These are phyloP conservation scores for Drosophila orosa DNA, from an alignment of 1,140 invertebrate genomes.

Conservation along the genomic window DNA sequence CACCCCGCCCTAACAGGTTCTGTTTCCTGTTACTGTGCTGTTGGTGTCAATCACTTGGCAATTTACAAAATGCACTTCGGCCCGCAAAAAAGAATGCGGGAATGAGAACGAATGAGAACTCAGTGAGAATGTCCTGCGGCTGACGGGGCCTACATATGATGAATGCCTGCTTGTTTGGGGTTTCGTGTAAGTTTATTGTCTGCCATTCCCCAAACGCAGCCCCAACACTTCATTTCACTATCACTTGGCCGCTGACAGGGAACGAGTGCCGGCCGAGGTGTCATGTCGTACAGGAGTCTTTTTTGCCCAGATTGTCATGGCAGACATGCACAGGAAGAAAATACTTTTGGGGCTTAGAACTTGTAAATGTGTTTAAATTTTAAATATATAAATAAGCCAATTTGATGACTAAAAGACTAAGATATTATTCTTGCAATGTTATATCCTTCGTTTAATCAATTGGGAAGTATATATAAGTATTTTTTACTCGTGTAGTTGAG, in stretches of 20 bases:
- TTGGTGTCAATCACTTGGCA: conserved; percentile 79
- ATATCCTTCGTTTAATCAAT: not conserved
- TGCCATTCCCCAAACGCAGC: conserved; percentile 12
- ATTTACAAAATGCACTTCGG: conserved; percentile 75
- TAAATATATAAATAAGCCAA: not conserved
- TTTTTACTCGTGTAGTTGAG: not conserved
- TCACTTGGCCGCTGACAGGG: conserved; percentile 66
- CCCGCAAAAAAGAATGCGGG: conserved; percentile 23
- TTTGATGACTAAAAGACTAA: not conserved
- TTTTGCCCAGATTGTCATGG: conserved; percentile 38
- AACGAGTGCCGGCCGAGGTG: conserved; percentile 58
- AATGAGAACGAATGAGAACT: conserved; percentile 22
- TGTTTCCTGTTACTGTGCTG: conserved; percentile 17
- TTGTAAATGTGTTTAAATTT: not conserved
- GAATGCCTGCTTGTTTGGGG: conserved; percentile 51
- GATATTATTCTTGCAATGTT: too few species aligned
- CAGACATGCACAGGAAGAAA: conserved; percentile 8
- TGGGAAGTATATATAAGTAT: not conserved
- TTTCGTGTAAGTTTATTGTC: conserved; percentile 66
- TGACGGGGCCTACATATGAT: conserved; percentile 56
- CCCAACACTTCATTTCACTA: conserved; percentile 70
- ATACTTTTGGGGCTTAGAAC: too few species aligned
- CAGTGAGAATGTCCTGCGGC: conserved; percentile 37
- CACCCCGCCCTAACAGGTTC: not conserved
- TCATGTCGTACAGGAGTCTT: conserved; percentile 52